Evolutionary conservation across 2,888 invertebrate species (phyloP), one percentile per base, ranked within the genome.

Genomic region (Phyllotreta cruciferae): DNA sequence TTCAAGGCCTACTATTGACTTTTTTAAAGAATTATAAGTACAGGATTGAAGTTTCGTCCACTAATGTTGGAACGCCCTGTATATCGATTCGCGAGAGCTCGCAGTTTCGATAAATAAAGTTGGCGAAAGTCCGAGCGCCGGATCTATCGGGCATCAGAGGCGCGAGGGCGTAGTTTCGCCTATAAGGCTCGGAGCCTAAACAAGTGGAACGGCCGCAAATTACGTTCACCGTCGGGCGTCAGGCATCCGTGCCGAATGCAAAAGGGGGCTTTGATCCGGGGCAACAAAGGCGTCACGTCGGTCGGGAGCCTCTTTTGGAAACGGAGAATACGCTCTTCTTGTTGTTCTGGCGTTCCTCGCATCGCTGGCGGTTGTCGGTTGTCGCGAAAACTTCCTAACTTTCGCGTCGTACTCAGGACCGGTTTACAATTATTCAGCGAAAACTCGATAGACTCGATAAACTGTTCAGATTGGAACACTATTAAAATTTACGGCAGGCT

Each of bases 311-410:
- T 10, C 8, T 34, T 52, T 52, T 35, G 11, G 10, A 52, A 37
- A 52, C 37, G 8, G 13, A 11, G 37, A 52, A 37, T 37, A 3
- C 13, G 13, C 11, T 10, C 47, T 13, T 47, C 9, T 50, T 50
- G 36, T 50, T 50, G 52, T 37, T 52, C 9, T 35, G 49, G 10
- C 49, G 52, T 52, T 52, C 52, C 37, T 37, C 52, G 52, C 5
- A 52, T 52, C 11, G 52, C 10, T 52, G 37, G 52, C 10, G 52
- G 52, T 52, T 52, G 52, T 52, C 37, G 52, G 52, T 13, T 52
- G 52, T 52, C 52, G 52, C 37, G 7, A 36, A 52, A 52, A 52
- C 52, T 52, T 52, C 38, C 37, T 36, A 50, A 50, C 50, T 50
- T 50, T 50, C 36, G 36, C 50, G 36, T n/a, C 52, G 37, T 10